Evolutionary conservation across 2,888 invertebrate species (phyloP).

Genomic region (Eupithecia vulgata): DNA sequence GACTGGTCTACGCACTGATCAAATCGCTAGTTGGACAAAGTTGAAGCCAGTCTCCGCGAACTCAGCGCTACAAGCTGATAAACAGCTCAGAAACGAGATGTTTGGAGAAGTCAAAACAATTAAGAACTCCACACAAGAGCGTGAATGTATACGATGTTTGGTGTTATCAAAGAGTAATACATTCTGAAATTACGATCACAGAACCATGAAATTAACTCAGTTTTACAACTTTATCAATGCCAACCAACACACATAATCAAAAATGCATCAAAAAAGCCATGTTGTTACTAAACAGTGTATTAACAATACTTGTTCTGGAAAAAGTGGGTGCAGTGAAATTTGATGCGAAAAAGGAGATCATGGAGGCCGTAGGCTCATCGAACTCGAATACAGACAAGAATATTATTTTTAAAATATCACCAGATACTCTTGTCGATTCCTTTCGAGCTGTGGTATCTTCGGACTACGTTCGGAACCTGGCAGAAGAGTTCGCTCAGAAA

Average conservation of each 20-base stretch:
- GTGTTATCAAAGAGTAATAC: not conserved
- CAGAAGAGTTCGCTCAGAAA: not conserved
- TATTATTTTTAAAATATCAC: not conserved
- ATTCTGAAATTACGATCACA: not conserved
- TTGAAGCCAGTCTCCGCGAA: no score
- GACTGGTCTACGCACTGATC: no score
- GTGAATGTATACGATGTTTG: not conserved
- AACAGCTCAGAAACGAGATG: no score
- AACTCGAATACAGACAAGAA: not conserved
- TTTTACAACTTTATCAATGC: not conserved
- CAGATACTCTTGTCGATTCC: not conserved
- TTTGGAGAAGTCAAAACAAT: not conserved
- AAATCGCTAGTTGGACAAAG: no score
- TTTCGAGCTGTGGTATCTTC: not conserved
- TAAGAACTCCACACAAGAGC: not conserved
- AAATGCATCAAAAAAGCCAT: constrained; percentile 7
- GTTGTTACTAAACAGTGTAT: not conserved
- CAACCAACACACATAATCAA: not conserved
- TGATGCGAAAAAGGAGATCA: not conserved
- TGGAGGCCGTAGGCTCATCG: not conserved
- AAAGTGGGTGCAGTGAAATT: not conserved
- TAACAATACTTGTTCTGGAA: not conserved
- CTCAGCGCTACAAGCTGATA: no score
- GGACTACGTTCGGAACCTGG: not conserved
- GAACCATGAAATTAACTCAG: constrained; percentile 5